phyloP scores from a whole-genome alignment of 64 coral and sea anemone genomes.

The Stichodactyla mertensii region DNA sequence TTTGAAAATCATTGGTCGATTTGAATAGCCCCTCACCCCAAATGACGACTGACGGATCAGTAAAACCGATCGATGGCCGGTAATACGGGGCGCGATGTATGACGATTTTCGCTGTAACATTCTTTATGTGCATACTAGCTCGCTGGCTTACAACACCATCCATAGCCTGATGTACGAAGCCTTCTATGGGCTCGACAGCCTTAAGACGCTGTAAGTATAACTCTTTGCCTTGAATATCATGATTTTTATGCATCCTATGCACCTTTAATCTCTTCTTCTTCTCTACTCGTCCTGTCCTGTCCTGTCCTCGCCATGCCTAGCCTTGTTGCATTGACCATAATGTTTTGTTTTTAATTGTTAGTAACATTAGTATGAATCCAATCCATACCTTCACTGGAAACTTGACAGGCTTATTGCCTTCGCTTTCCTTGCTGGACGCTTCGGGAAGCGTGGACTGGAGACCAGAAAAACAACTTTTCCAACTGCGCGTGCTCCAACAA shows the following conservation, averaged over 20 bases:
- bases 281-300: too few relatives aligned
- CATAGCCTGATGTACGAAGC: background rate
- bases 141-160: background rate
- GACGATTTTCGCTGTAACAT: too few relatives aligned
- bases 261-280: too few relatives aligned
- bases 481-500: background rate
- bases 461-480: background rate
- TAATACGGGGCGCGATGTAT: too few relatives aligned
- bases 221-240: too few relatives aligned
- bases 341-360: background rate
- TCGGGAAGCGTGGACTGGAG: background rate
- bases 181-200: background rate
- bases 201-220: background rate
- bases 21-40: too few relatives aligned
- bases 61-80: background rate
- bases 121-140: background rate
- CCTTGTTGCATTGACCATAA: conserved; percentile 34
- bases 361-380: background rate
- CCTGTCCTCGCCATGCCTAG: conserved; percentile 22
- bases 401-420: background rate
- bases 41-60: too few relatives aligned
- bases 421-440: background rate
- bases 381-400: background rate
- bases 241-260: too few relatives aligned
- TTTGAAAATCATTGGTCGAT: too few relatives aligned